These are phyloP conservation scores for Lycaon pictus DNA, from an alignment of 2,113 vertebrate genomes.

Conservation along the genomic window DNA sequence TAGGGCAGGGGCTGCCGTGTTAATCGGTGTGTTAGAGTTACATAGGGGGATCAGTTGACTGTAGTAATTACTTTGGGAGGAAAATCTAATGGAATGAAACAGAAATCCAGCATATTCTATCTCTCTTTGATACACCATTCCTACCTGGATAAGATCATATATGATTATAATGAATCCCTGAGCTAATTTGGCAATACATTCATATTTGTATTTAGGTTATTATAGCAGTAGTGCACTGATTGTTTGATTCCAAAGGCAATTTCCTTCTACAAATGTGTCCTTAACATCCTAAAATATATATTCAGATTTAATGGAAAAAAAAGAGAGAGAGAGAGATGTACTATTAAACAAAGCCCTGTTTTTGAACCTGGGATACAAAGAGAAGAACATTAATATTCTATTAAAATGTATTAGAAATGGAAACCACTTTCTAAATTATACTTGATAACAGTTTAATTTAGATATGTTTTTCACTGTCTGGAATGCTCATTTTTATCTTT, in stretches of 20 bases:
- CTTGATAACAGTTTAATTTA: slow-evolving; percentile 57
- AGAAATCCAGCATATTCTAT: not conserved
- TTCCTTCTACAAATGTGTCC: slow-evolving; percentile 23
- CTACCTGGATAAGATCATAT: not conserved
- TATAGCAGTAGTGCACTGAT: not conserved
- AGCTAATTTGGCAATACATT: slow-evolving; percentile 47
- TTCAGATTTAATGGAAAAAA: slow-evolving; percentile 17
- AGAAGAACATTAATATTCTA: not conserved
- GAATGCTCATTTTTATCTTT: slow-evolving; percentile 49
- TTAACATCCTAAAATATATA: slow-evolving; percentile 8
- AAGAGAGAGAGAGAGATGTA: not conserved
- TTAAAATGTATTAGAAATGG: not conserved
- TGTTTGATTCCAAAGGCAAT: slow-evolving; percentile 50
- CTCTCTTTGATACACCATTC: not conserved
- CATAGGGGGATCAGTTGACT: not conserved
- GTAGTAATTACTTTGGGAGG: not conserved
- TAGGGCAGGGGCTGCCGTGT: not conserved
- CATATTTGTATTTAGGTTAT: slow-evolving; percentile 26
- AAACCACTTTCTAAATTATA: slow-evolving; percentile 41
- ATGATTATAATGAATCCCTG: slow-evolving; percentile 13
- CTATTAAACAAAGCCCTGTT: not conserved
- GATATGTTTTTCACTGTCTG: not conserved
- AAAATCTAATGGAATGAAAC: not conserved
- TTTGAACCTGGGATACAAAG: slow-evolving; percentile 41
- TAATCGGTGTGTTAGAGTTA: not conserved